Evolutionary conservation across 2,113 vertebrate species (phyloP).

Genomic region (Andinoacara biseriatus): DNA sequence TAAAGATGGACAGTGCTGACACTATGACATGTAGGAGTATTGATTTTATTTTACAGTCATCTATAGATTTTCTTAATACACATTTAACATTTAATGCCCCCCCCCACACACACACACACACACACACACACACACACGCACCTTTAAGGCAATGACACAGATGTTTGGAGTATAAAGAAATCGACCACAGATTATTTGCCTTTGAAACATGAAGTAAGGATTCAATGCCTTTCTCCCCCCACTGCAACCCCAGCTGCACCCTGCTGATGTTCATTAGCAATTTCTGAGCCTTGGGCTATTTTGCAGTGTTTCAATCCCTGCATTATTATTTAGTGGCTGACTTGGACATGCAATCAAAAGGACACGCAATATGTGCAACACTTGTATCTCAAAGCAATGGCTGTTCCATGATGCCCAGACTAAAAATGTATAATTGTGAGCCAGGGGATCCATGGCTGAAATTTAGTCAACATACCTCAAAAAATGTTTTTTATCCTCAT

Average conservation of each 20-base stretch:
- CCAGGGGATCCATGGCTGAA: slow-evolving; percentile 60
- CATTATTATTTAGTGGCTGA: slow-evolving; percentile 74
- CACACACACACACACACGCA: no score
- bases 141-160: slow-evolving; percentile 20
- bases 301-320: slow-evolving; percentile 63
- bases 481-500: slow-evolving; percentile 60
- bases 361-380: slow-evolving; percentile 71
- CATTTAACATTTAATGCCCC: background rate
- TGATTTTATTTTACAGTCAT: background rate
- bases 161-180: slow-evolving; percentile 30
- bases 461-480: slow-evolving; percentile 56
- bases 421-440: slow-evolving; percentile 61
- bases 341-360: slow-evolving; percentile 77
- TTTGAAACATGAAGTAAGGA: slow-evolving; percentile 54
- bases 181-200: slow-evolving; percentile 34
- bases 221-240: slow-evolving; percentile 33
- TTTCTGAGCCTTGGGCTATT: slow-evolving; percentile 72
- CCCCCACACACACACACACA: no score
- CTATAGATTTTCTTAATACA: background rate
- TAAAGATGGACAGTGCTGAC: background rate
- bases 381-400: slow-evolving; percentile 55
- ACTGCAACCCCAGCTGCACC: slow-evolving; percentile 55
- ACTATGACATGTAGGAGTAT: background rate
- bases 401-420: slow-evolving; percentile 54
- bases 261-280: slow-evolving; percentile 78